Evolutionary conservation across 2,113 vertebrate genomes (phyloP).

Genomic region (Cebidichthys violaceus): DNA sequence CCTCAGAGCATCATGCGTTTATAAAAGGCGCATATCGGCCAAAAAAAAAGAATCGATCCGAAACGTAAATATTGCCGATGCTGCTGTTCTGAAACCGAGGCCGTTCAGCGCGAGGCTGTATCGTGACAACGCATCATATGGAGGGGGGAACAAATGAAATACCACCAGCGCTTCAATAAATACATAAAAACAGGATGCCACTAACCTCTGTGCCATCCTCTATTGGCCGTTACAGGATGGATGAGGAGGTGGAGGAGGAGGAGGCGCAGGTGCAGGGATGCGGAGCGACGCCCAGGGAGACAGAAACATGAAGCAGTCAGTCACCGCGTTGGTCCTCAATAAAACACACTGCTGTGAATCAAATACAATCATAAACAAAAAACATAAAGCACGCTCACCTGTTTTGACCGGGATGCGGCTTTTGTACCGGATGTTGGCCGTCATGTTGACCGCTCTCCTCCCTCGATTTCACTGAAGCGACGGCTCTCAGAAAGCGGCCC

Average conservation of each 20-base stretch:
- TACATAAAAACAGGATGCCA: neutral
- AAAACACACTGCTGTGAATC: neutral
- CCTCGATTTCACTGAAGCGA: conserved; percentile 51
- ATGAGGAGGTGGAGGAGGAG: conserved; percentile 5
- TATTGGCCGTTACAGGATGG: conserved; percentile 64
- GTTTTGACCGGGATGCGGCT: conserved; percentile 91
- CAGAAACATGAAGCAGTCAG: conserved; percentile 54
- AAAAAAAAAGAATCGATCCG: neutral
- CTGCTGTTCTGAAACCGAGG: neutral
- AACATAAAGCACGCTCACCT: conserved; percentile 83
- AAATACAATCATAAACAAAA: neutral
- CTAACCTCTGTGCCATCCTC: conserved; percentile 83
- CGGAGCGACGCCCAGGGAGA: conserved; percentile 72
- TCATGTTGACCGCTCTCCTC: conserved; percentile 85
- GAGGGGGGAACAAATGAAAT: no score
- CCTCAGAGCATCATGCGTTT: conserved; percentile 10
- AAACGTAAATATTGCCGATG: conserved; percentile 10
- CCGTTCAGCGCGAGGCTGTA: neutral
- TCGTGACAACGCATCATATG: neutral
- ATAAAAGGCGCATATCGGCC: neutral
- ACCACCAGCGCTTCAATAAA: neutral
- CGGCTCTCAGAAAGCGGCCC: conserved; percentile 53
- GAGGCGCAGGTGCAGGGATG: conserved; percentile 81
- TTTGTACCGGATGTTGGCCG: conserved; percentile 91
- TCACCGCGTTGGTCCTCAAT: conserved; percentile 23